phyloP scores from a whole-genome alignment of 35 echinoderm and acorn worm genomes.

The Eucidaris tribuloides region DNA sequence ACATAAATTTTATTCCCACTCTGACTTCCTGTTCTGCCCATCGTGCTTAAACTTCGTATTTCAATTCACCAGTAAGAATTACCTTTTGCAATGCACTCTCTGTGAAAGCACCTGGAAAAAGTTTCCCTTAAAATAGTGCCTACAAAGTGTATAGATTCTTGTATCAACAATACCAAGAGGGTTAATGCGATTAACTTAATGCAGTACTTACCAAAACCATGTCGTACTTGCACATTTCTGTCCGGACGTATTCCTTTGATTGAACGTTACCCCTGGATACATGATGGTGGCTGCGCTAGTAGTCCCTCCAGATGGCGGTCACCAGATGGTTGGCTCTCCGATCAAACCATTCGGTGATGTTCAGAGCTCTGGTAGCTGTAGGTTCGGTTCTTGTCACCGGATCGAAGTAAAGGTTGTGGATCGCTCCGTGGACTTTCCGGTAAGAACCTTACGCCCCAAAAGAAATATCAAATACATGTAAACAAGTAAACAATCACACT shows the following conservation, averaged over 20 bases:
- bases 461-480: too few species aligned
- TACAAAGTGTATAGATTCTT: too few species aligned
- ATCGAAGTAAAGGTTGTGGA: conserved; percentile 79
- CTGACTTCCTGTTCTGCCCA: too few species aligned
- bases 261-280: conserved; percentile 77
- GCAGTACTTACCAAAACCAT: conserved; percentile 29
- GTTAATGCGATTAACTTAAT: too few species aligned
- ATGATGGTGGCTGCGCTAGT: conserved; percentile 60
- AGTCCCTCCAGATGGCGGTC: conserved; percentile 57
- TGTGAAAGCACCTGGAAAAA: too few species aligned
- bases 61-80: too few species aligned
- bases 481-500: too few species aligned
- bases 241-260: conserved; percentile 69
- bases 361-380: conserved; percentile 46
- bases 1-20: too few species aligned
- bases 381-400: conserved; percentile 44
- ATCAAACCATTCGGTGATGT: conserved; percentile 79
- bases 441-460: conserved; percentile 83
- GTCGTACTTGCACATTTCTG: conserved; percentile 14
- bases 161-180: too few species aligned
- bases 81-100: too few species aligned
- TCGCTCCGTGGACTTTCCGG: conserved; percentile 67
- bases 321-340: conserved; percentile 77
- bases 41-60: too few species aligned
- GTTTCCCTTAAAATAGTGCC: too few species aligned